Percentiles rank a stretch among this genome's conserved stretches.
Evolutionary conservation across 2,888 invertebrate genomes (phyloP).

Genomic region (Ornithoptera priamus): DNA sequence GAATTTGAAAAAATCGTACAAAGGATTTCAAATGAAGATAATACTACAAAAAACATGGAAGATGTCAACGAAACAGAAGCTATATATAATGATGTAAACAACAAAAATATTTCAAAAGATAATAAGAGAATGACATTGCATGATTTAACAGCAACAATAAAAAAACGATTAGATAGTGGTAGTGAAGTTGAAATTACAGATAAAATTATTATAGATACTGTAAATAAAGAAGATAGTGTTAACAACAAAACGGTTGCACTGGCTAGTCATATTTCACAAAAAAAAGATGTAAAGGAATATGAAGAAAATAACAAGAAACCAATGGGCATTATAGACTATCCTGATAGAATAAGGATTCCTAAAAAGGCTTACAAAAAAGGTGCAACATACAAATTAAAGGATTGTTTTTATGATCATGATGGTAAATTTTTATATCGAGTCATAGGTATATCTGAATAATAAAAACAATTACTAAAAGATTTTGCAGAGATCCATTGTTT

Average conservation of each 20-base stretch:
- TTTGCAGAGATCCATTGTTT: conserved; percentile 9
- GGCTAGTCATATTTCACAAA: conserved; percentile 36
- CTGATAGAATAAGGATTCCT: conserved; percentile 85
- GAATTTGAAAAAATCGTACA: conserved; percentile 75
- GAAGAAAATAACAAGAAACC: conserved; percentile 45
- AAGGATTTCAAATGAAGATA: conserved; percentile 57
- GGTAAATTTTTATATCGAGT: conserved; percentile 90
- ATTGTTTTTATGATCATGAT: conserved; percentile 90
- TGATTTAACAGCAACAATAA: conserved; percentile 58
- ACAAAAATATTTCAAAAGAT: conserved; percentile 38
- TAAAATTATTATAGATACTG: conserved; percentile 54
- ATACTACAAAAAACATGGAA: conserved; percentile 30
- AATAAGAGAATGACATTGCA: conserved; percentile 58
- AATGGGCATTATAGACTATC: conserved; percentile 62
- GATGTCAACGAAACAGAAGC: conserved; percentile 25
- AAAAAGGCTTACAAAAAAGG: conserved; percentile 81
- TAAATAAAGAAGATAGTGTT: conserved; percentile 33
- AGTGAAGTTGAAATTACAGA: conserved; percentile 55
- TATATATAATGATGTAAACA: conserved; percentile 29
- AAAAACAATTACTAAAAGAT: conserved; percentile 56
- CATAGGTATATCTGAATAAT: conserved; percentile 80
- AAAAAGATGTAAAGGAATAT: conserved; percentile 43
- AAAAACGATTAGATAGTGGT: conserved; percentile 57
- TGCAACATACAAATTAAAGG: conserved; percentile 86
- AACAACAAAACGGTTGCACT: conserved; percentile 50